Percentiles rank a stretch among this genome's conserved stretches.
phyloP scores from a whole-genome alignment of 2,797 vertebrate species.

The Pampus argenteus region DNA sequence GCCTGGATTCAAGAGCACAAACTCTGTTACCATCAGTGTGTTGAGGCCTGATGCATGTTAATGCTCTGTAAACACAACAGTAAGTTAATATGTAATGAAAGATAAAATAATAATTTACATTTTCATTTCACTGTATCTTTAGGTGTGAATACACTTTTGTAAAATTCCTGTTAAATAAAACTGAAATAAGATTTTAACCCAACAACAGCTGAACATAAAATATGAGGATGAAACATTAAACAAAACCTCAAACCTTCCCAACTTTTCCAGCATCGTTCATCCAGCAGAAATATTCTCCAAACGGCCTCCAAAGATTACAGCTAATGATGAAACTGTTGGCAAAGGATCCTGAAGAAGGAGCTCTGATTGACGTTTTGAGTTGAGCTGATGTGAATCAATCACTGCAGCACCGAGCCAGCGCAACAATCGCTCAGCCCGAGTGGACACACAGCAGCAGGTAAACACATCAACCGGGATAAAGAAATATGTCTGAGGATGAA shows the following conservation, averaged over 20 bases:
- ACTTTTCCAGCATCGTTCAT: constrained; percentile 51
- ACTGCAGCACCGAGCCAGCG: neutral
- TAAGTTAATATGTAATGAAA: too few species aligned
- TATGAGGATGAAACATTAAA: constrained; percentile 1
- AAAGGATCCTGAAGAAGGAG: neutral
- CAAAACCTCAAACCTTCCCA: constrained; percentile 37
- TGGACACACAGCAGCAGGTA: constrained; percentile 26
- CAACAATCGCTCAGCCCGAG: constrained; percentile 14
- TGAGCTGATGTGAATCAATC: constrained; percentile 36
- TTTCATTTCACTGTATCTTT: too few species aligned
- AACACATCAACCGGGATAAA: constrained; percentile 22
- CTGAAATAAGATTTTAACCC: neutral
- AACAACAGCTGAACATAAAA: neutral
- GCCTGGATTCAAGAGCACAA: too few species aligned
- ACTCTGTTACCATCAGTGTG: too few species aligned
- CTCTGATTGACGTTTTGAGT: constrained; percentile 29
- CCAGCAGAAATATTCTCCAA: constrained; percentile 55
- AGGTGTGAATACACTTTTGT: too few species aligned
- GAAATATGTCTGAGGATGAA: constrained; percentile 16
- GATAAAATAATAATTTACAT: too few species aligned
- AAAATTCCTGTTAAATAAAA: neutral
- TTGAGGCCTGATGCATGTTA: too few species aligned
- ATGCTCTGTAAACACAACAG: too few species aligned
- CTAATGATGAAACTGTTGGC: constrained; percentile 54
- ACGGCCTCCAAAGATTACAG: constrained; percentile 54